These are phyloP conservation scores for Fragum fragum DNA, from an alignment of 2,888 invertebrate species.

Conservation along the genomic window DNA sequence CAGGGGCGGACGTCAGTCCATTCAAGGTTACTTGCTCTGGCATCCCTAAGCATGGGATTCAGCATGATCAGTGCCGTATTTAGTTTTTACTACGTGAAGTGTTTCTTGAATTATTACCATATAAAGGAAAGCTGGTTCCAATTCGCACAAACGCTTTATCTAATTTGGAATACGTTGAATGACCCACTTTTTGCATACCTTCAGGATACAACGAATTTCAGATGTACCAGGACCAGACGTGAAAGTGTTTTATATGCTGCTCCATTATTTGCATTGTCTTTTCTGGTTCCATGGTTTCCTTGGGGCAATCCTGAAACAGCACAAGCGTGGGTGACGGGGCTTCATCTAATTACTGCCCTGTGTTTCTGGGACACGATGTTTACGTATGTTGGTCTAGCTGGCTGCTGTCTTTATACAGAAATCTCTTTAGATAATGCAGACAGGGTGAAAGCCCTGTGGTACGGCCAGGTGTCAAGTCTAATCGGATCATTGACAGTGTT, in stretches of 20 bases:
- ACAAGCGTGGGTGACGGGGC: constrained; percentile 82
- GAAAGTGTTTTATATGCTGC: constrained; percentile 86
- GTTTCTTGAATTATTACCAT: constrained; percentile 86
- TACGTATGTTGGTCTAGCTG: constrained; percentile 86
- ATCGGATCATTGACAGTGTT: constrained; percentile 78
- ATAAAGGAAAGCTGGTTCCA: constrained; percentile 87
- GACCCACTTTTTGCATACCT: constrained; percentile 87
- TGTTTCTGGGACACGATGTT: constrained; percentile 87
- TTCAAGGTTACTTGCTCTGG: constrained; percentile 74
- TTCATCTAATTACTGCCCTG: constrained; percentile 86
- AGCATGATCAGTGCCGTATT: constrained; percentile 84
- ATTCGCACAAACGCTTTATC: constrained; percentile 86
- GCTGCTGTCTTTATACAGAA: constrained; percentile 86
- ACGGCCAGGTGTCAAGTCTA: constrained; percentile 78
- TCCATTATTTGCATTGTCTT: constrained; percentile 86
- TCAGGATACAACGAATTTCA: constrained; percentile 80
- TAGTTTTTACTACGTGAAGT: constrained; percentile 87
- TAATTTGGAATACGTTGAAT: constrained; percentile 88
- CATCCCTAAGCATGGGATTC: constrained; percentile 76
- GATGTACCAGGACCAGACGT: constrained; percentile 85
- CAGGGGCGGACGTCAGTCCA: constrained; percentile 33
- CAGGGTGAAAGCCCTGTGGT: constrained; percentile 84
- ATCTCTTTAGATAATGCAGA: constrained; percentile 81
- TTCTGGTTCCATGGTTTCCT: constrained; percentile 86
- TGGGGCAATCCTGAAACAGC: constrained; percentile 61